phyloP scores from a whole-genome alignment of 64 coral and sea anemone species.

The Actinia tenebrosa region DNA sequence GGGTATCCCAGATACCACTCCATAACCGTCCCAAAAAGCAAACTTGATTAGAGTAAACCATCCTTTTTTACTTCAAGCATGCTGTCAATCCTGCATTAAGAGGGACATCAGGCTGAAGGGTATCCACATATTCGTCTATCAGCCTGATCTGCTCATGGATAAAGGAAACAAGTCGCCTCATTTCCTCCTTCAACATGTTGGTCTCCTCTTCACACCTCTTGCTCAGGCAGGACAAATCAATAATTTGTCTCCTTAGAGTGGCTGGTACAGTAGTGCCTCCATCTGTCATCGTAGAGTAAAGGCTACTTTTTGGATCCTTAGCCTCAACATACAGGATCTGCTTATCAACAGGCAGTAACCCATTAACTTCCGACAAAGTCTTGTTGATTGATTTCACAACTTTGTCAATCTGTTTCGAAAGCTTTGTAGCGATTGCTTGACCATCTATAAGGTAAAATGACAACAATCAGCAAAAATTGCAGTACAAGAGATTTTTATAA shows the following conservation, averaged over 20 bases:
- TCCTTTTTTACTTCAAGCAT: no score
- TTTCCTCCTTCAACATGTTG: no score
- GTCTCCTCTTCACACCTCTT: slow-evolving; percentile 27
- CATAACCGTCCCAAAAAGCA: no score
- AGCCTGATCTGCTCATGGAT: no score
- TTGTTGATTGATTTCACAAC: slow-evolving; percentile 39
- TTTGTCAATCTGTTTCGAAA: slow-evolving; percentile 61
- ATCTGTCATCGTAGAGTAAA: not conserved
- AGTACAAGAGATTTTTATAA: no score
- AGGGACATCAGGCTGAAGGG: no score
- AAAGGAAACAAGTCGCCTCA: no score
- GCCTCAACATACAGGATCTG: slow-evolving; percentile 13
- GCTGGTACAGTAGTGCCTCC: slow-evolving; percentile 23
- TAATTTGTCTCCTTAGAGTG: slow-evolving; percentile 13
- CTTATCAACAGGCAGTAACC: slow-evolving; percentile 23
- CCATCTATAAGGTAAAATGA: slow-evolving; percentile 35
- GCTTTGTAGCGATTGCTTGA: slow-evolving; percentile 55
- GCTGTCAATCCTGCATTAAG: no score
- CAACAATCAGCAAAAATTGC: no score
- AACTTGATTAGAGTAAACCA: no score
- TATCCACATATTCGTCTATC: no score
- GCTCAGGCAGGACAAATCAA: slow-evolving; percentile 20
- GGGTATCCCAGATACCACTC: no score
- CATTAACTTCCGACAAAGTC: slow-evolving; percentile 25
- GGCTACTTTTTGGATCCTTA: slow-evolving; percentile 27